Evolutionary conservation across 2,888 invertebrate genomes (phyloP).

Genomic region (Erannis defoliaria): DNA sequence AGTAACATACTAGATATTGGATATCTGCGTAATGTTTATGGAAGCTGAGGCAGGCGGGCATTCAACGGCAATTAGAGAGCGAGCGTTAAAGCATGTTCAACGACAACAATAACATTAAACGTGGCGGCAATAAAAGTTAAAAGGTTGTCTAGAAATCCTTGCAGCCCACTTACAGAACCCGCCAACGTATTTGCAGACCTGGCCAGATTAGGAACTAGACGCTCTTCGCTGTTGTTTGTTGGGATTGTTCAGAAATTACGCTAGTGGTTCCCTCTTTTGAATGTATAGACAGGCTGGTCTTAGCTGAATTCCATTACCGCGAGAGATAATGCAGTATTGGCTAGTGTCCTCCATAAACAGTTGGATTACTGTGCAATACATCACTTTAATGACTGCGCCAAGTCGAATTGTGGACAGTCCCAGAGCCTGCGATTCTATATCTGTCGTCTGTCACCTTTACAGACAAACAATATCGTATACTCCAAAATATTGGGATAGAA

Average conservation of each 20-base stretch:
- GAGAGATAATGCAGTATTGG: constrained; percentile 33
- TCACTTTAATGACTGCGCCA: constrained; percentile 8
- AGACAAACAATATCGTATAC: no score
- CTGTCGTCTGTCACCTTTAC: no score
- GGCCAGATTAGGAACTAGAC: neutral
- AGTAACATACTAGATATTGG: constrained; percentile 25
- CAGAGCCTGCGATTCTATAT: no score
- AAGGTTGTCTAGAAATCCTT: constrained; percentile 44
- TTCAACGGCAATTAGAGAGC: constrained; percentile 15
- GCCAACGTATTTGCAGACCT: neutral
- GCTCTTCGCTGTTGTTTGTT: neutral
- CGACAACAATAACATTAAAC: constrained; percentile 41
- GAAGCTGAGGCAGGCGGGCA: constrained; percentile 2
- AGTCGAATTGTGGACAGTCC: neutral
- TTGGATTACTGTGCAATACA: constrained; percentile 24
- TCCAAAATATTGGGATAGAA: no score
- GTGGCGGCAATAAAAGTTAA: constrained; percentile 41
- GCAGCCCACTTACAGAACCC: neutral
- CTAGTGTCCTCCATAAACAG: constrained; percentile 32
- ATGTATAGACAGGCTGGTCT: neutral
- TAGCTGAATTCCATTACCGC: constrained; percentile 37
- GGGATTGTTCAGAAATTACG: neutral
- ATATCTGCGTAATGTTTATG: constrained; percentile 25
- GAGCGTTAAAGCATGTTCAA: constrained; percentile 10
- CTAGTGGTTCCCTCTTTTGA: neutral